Evolutionary conservation across 1,140 invertebrate genomes (phyloP), one percentile per base, ranked within the genome.

Genomic region (Pseudomyrmex sp.): DNA sequence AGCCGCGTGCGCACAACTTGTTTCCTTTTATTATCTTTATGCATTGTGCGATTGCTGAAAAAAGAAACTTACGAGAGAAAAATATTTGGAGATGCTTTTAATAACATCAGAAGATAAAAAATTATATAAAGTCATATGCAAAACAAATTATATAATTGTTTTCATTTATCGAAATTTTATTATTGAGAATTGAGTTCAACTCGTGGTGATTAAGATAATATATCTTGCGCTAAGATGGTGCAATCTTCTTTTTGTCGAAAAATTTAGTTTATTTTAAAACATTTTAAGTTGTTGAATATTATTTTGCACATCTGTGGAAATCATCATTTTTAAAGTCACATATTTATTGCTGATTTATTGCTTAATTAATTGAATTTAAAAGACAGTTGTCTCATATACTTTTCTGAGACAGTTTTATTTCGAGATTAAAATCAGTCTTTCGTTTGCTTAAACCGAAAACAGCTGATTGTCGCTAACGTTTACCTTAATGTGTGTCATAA

Each of bases 401-500:
- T 76, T 0, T 20, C 13, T 5, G 44, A 15, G 61, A 48, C 2
- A 26, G 13, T n/a, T n/a, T 65, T 50, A 0, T 52, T 35, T 66
- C 12, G 7, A 73, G 15, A 65, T 54, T 54, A 20, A 20, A 15
- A 35, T 18, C 2, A 44, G 18, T 56, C 66, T 56, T 7, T 15
- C 13, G 20, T 35, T 9, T 35, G 44, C 23, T 72, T 70, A 48
- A 3, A 59, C 20, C 26, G 48, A 20, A 70, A 12, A 48, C 35
- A n/a, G 2, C 52, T 58, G 4, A 56, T 8, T n/a, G 18, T 18
- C 44, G 12, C 20, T 80, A 79, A 70, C n/a, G 7, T 80, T 70
- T 59, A 44, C 70, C 44, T 23, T 54, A 77, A 56, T 66, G 74
- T 68, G 13, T 56, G 62, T 66, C 13, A 46, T 26, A 52, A 56